A percentile compares a stretch with the other conserved stretches of the same genome.
phyloP scores from a whole-genome alignment of 1,140 invertebrate genomes.

The Philotrypesis tridentata region DNA sequence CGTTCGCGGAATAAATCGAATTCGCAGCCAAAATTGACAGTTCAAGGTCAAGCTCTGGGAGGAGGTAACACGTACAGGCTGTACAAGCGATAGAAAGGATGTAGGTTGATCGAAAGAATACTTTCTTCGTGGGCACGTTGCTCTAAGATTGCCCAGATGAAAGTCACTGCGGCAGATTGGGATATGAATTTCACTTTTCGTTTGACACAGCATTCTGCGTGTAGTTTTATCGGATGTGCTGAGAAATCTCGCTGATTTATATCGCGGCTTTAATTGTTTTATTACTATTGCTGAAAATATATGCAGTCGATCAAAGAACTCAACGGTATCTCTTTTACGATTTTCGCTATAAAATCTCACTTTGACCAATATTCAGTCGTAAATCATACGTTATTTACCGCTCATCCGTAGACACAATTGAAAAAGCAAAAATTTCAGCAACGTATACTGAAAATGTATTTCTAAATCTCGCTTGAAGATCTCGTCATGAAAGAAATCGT shows the following conservation, averaged over 20 bases:
- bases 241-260: no score
- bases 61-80: neutral
- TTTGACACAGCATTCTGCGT: no score
- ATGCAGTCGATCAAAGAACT: neutral
- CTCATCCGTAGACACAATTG: no score
- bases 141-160: neutral
- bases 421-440: no score
- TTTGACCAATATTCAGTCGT: no score
- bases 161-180: neutral
- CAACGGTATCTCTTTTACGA: neutral
- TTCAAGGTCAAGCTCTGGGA: conserved; percentile 24
- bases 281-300: no score
- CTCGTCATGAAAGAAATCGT: neutral
- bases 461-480: neutral
- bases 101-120: neutral
- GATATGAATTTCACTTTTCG: neutral
- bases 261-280: no score
- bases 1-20: conserved; percentile 3
- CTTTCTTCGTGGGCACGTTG: neutral
- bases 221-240: no score
- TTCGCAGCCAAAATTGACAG: conserved; percentile 36
- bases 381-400: no score
- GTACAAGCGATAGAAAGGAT: neutral
- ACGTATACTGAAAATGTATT: no score
- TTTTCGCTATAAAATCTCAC: neutral